phyloP scores from a whole-genome alignment of 2,888 invertebrate species.

The Philaethria dido region DNA sequence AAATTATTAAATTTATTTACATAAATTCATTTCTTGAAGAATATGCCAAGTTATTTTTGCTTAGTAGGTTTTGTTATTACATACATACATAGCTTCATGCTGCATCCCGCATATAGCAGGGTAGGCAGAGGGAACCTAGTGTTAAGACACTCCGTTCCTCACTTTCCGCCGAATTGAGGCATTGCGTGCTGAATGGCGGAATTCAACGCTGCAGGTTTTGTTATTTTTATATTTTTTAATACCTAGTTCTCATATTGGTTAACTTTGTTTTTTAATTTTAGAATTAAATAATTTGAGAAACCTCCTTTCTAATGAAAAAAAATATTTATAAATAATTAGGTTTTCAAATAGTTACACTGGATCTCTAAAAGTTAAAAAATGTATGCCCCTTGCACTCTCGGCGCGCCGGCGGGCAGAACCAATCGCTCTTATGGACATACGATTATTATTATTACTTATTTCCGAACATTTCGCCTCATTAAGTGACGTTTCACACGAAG shows the following conservation, averaged over 20 bases:
- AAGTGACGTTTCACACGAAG: conserved; percentile 41
- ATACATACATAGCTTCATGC: too few species aligned
- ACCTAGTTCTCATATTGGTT: too few species aligned
- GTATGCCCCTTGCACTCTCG: conserved; percentile 48
- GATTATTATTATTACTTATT: conserved; percentile 49
- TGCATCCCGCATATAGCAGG: too few species aligned
- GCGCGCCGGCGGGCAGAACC: conserved; percentile 55
- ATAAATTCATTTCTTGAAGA: background rate
- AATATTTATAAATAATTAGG: conserved; percentile 5
- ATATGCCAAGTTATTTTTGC: background rate
- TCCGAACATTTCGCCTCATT: conserved; percentile 41
- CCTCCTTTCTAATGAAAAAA: background rate
- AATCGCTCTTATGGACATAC: conserved; percentile 57
- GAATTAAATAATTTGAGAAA: background rate
- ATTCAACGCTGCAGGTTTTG: too few species aligned
- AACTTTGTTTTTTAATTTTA: background rate
- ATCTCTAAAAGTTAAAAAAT: conserved; percentile 39
- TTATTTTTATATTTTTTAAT: background rate
- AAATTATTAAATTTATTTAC: conserved; percentile 16
- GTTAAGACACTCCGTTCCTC: too few species aligned
- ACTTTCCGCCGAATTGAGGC: too few species aligned
- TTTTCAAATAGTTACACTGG: background rate
- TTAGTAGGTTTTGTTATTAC: background rate
- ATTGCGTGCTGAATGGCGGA: too few species aligned
- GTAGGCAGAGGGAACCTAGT: too few species aligned